phyloP scores from a whole-genome alignment of 2,113 vertebrate species.

The Pterocles burchelli region DNA sequence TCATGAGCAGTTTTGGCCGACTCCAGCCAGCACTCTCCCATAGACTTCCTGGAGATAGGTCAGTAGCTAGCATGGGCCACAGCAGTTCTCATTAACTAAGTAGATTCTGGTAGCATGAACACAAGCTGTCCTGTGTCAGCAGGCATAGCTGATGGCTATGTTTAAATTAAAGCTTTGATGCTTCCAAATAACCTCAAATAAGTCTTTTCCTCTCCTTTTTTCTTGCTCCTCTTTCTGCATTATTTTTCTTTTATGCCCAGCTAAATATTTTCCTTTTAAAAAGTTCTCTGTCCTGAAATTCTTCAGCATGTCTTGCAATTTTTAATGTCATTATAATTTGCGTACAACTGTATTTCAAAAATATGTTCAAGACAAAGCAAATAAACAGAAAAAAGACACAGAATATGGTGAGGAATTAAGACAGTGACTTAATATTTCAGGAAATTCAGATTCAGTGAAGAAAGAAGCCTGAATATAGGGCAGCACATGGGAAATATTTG shows the following conservation, averaged over 20 bases:
- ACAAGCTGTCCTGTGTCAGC: not conserved
- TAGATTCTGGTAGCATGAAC: not conserved
- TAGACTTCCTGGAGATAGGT: not conserved
- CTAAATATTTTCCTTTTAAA: not conserved
- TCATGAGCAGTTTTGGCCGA: not conserved
- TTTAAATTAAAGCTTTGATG: not conserved
- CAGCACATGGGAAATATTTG: not conserved
- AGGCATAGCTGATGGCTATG: not conserved
- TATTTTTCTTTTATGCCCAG: not conserved
- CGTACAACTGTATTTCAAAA: not conserved
- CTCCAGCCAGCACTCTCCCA: not conserved
- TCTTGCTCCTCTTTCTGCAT: not conserved
- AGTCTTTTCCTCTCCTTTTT: not conserved
- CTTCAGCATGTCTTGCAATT: not conserved
- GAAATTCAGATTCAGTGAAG: not conserved
- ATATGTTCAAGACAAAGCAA: not conserved
- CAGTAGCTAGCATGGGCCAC: not conserved
- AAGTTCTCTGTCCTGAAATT: not conserved
- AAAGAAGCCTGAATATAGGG: not conserved
- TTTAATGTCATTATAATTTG: not conserved
- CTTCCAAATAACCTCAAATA: not conserved
- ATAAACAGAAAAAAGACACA: accelerated
- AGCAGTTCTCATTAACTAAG: not conserved
- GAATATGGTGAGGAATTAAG: not conserved
- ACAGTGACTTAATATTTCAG: not conserved